Base-by-base conservation (phyloP, 2,113 vertebrate genomes). In the Cygnus buccinator region DNA sequence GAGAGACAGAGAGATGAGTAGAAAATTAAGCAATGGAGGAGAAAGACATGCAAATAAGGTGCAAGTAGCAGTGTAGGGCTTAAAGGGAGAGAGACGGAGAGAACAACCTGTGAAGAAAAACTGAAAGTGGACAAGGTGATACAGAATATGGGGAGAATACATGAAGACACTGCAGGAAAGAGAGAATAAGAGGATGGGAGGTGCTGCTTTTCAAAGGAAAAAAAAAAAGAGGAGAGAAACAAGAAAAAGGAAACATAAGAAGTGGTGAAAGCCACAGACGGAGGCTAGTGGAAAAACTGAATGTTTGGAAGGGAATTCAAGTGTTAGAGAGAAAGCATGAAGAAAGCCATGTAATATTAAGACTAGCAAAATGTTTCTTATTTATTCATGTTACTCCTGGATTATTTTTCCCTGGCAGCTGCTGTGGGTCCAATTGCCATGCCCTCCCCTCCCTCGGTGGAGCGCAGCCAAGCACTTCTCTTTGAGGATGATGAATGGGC, bases 361-460 rank as follows among this genome's bases (percentile, higher is more conserved):
- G 48, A 54, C 58, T 62, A 90, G 31, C 61, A 92, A 93, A 95
- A 59, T 37, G 23, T 75, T 22, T 90, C 80, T 90, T 90, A 84
- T 84, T 96, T 93, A 93, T 93, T 95, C 68, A 81, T 93, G 65
- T 68, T 92, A 68, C 52, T 90, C 81, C 68, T 92, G 83, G 80
- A 72, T 87, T 93, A 84, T 87, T 89, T 95, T 95, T 92, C 50
- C 39, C 70, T 84, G 73, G 73, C 46, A 93, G 70, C 43, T 90
- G 81, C 83, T 82, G 68, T 79, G 66, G 73, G 83, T 86, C 90
- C 86, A 59, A n/a, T 48, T 82, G 70, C 90, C 11, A 10, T 37
- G 62, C 33, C 13, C 77, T 94, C 58, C 62, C 39, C 66, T 93
- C 29, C 39, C 41, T 90, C 80, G 3, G 2, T 63, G 86, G 73